phyloP scores from a whole-genome alignment of 2,888 invertebrate species.

The Gibbula magus region DNA sequence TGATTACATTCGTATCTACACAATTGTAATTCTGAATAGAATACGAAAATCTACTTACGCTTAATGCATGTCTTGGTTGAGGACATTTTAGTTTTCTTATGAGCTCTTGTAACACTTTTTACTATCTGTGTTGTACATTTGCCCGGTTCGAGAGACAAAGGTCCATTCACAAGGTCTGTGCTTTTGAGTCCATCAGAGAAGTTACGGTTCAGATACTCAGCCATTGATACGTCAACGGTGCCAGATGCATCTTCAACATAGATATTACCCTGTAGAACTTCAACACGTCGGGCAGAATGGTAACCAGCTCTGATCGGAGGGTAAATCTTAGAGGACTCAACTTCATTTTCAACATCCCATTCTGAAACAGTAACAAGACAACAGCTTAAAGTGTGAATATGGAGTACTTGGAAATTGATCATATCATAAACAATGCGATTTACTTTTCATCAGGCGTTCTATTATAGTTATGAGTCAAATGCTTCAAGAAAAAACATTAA shows the following conservation, averaged over 20 bases:
- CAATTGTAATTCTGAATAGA: too few relatives aligned
- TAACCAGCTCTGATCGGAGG: conserved; percentile 48
- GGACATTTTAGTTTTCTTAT: conserved; percentile 40
- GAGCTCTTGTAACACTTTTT: conserved; percentile 48
- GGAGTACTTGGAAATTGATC: too few relatives aligned
- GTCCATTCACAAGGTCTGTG: background rate
- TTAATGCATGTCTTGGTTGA: conserved; percentile 46
- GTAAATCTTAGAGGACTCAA: conserved; percentile 41
- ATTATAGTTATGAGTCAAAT: too few relatives aligned
- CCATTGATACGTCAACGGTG: conserved; percentile 39
- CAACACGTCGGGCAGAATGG: conserved; percentile 35
- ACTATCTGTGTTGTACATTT: conserved; percentile 48
- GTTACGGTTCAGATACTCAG: conserved; percentile 37
- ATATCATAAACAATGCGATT: too few relatives aligned
- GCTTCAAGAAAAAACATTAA: too few relatives aligned
- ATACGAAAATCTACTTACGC: conserved; percentile 36
- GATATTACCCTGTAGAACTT: conserved; percentile 46
- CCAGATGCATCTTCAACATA: conserved; percentile 33
- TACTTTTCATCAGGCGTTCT: too few relatives aligned
- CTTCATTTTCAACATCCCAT: conserved; percentile 48
- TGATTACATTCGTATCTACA: too few relatives aligned
- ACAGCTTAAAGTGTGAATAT: background rate
- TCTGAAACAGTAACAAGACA: conserved; percentile 34
- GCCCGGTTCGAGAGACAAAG: conserved; percentile 53
- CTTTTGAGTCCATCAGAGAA: conserved; percentile 33